These are phyloP conservation scores for Macaca nemestrina DNA, from an alignment of 2,113 vertebrate species.

Conservation along the genomic window DNA sequence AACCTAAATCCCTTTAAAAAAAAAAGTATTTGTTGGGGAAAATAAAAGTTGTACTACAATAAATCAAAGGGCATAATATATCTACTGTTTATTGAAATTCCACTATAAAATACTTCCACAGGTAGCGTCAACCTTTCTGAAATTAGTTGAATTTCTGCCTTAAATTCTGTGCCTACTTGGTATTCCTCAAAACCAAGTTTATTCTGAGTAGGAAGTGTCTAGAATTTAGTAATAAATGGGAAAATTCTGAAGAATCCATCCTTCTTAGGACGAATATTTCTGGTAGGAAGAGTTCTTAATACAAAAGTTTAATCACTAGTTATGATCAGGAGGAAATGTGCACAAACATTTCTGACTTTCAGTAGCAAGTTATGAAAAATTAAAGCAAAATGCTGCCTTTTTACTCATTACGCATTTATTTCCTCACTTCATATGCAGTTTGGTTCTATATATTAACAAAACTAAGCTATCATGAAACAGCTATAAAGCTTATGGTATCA, in stretches of 20 bases:
- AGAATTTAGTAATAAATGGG: not conserved
- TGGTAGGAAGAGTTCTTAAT: not conserved
- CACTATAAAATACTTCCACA: not conserved
- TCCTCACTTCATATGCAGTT: not conserved
- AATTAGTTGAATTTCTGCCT: not conserved
- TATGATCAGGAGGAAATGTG: not conserved
- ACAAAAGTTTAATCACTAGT: not conserved
- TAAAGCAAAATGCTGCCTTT: not conserved
- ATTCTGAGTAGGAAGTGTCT: not conserved
- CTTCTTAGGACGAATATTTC: not conserved
- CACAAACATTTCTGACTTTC: not conserved
- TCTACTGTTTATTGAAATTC: not conserved
- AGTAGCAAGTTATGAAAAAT: not conserved
- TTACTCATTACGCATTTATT: not conserved
- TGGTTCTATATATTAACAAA: not conserved
- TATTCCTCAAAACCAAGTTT: not conserved
- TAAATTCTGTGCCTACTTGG: not conserved
- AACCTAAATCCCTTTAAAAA: not conserved
- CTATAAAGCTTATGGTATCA: not conserved
- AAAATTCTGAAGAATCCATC: not conserved
- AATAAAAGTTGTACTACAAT: not conserved
- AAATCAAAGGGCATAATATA: not conserved
- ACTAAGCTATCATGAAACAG: not conserved
- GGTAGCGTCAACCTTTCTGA: not conserved
- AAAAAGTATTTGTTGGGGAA: not conserved